Base-by-base conservation (phyloP, 2,797 vertebrate genomes). In the Sebastes matsubarae region DNA sequence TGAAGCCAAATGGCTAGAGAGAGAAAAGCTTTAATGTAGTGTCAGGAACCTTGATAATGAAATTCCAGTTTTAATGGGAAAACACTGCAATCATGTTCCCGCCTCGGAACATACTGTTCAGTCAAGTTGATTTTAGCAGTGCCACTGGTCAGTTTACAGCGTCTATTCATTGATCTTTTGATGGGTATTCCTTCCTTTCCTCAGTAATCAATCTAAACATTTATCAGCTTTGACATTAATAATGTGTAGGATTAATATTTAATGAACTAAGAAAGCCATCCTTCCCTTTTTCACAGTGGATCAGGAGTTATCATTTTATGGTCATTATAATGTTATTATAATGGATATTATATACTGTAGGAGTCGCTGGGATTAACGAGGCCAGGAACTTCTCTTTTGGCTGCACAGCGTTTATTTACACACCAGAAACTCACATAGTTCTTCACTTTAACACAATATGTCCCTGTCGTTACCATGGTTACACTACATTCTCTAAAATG, bases 41-140 rank as follows among this genome's bases (percentile, higher is more conserved):
- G 68, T 80, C 60, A 72, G 18, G 63, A 73, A 64, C 72, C 66
- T 61, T 79, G 55, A 61, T 79, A 70, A 79, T 79, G 38, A 77
- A 80, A 77, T 57, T 60, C 60, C 50, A 57, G 2, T 66, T 83
- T 73, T 46, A 54, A 52, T 22, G 34, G 38, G 24, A 18, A 63
- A 63, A 54, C 16, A 58, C 52, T 72, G 42, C 70, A 42, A 79
- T 77, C 27, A 46, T 74, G 77, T 59, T 63, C 24, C 34, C 6
- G 11, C 58, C 27, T 32, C n/a, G 12, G 34, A 64, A 42, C 2
- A 36, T 36, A 64, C 18, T 22, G 38, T 59, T 65, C 22, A 61
- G 11, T 75, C 22, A 29, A 24, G 18, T 8, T 55, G 57, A 25
- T 61, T 71, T 25, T 30, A 64, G n/a, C 12, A 29, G 13, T 12